Conservation (phyloP, 2,888 invertebrate genomes). For the Euplexia lucipara region DNA sequence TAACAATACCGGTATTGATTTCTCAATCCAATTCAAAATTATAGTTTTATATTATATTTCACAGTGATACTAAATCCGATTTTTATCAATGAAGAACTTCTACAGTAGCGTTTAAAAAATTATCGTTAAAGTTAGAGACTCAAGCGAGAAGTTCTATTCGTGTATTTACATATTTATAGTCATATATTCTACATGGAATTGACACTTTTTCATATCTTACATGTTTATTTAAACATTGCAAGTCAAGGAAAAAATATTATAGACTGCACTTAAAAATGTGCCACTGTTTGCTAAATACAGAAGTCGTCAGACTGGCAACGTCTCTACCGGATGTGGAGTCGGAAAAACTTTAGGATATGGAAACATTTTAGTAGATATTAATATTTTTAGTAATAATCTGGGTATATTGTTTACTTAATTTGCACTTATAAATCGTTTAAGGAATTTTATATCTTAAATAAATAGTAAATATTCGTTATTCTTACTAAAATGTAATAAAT, state of each 20-base stretch:
- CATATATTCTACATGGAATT: not conserved
- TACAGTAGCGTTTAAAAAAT: not conserved
- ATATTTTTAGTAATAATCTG: accelerated
- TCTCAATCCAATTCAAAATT: no score
- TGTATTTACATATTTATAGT: not conserved
- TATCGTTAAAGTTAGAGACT: not conserved
- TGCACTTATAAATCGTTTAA: not conserved
- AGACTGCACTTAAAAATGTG: constrained; percentile 55
- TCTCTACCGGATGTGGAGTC: constrained; percentile 77
- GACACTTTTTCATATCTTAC: constrained; percentile 3
- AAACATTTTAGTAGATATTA: constrained; percentile 36
- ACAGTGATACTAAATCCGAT: no score
- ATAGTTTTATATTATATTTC: no score
- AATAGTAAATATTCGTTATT: accelerated
- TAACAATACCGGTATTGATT: no score
- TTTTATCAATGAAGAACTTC: no score
- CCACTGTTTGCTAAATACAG: constrained; percentile 87
- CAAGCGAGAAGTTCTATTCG: not conserved
- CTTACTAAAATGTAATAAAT: constrained; percentile 69
- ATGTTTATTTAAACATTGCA: constrained; percentile 22
- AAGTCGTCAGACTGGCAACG: constrained; percentile 89
- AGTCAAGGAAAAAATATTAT: constrained; percentile 54
- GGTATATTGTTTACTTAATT: accelerated
- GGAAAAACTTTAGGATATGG: constrained; percentile 62
- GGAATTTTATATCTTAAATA: not conserved